A percentile compares a stretch with the other conserved stretches of the same genome.
Conservation (phyloP, 2,113 vertebrate species). For the Myotis lucifugus region DNA sequence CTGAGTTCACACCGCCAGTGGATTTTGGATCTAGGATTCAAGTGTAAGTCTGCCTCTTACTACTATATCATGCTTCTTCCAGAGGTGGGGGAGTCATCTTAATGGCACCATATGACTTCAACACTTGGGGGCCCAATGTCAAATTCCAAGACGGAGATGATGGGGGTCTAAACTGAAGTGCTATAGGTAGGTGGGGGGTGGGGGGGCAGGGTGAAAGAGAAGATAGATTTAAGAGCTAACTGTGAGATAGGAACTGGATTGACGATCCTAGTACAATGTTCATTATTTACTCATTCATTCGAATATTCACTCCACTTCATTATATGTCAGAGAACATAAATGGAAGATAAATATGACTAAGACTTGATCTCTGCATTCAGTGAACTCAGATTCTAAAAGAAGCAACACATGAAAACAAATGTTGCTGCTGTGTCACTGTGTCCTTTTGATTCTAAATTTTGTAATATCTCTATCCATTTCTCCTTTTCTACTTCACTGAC, state of each 20-base stretch:
- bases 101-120: not conserved
- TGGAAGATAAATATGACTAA: slow-evolving; percentile 3
- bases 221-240: not conserved
- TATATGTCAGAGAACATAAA: not conserved
- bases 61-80: not conserved
- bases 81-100: not conserved
- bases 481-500: not conserved
- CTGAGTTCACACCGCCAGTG: not conserved
- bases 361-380: not conserved
- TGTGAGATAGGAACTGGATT: not conserved
- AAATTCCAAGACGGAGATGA: not conserved
- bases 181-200: not conserved
- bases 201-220: not conserved
- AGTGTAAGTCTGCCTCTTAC: not conserved
- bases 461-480: not conserved
- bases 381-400: not conserved
- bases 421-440: not conserved
- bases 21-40: not conserved
- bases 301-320: not conserved
- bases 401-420: not conserved
- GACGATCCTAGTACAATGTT: not conserved
- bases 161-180: not conserved
- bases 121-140: not conserved
- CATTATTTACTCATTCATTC: not conserved
- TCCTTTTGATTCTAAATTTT: not conserved